Percentiles rank a stretch among this genome's conserved stretches.
Conservation (phyloP, 2,888 invertebrate genomes). For the Lasioglossum marginatum region DNA sequence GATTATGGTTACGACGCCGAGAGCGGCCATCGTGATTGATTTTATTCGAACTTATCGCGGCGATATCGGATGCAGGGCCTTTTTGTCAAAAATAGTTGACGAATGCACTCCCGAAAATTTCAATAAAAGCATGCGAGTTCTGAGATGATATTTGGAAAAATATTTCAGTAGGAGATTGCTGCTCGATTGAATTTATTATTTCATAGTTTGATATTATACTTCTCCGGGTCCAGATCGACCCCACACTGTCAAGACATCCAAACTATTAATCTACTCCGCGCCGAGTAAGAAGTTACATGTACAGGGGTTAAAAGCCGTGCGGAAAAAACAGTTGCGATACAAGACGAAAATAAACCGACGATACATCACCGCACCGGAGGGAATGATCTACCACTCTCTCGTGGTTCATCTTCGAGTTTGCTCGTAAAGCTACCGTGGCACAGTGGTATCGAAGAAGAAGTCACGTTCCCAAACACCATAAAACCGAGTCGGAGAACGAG, state of each 20-base stretch:
- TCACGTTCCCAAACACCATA: conserved; percentile 12
- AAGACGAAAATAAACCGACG: not conserved
- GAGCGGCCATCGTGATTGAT: not conserved
- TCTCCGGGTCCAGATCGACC: not conserved
- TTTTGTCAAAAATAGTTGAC: not conserved
- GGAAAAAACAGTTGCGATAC: not conserved
- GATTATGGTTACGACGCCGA: conserved; percentile 19
- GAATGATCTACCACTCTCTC: conserved; percentile 7
- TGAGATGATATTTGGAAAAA: not conserved
- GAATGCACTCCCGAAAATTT: not conserved
- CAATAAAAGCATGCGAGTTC: not conserved
- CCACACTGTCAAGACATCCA: not conserved
- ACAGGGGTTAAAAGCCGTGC: not conserved
- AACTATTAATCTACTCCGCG: not conserved
- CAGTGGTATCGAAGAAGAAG: not conserved
- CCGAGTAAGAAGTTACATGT: not conserved
- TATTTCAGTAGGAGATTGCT: not conserved
- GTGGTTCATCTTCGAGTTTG: not conserved
- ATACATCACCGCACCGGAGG: not conserved
- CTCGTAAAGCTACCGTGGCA: not conserved
- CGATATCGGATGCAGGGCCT: not conserved
- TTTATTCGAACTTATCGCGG: not conserved
- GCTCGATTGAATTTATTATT: not conserved
- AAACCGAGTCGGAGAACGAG: not conserved
- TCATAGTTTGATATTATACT: not conserved